Evolutionary conservation across 2,888 invertebrate species (phyloP).

Genomic region (Boloria euphrosyne): DNA sequence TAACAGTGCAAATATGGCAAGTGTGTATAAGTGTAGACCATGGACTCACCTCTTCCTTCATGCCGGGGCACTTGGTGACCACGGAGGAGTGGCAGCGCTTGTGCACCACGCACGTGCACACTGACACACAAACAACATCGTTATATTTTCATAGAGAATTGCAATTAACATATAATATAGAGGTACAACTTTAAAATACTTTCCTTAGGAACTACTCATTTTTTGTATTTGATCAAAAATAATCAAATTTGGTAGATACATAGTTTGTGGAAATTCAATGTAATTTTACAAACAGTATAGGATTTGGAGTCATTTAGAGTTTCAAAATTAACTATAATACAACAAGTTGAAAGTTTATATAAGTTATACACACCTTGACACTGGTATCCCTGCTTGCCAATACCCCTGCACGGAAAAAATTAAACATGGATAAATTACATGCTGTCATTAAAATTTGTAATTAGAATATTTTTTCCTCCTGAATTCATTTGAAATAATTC

Average conservation of each 20-base stretch:
- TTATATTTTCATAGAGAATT: no score
- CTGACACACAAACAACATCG: constrained; percentile 76
- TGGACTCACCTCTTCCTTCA: constrained; percentile 90
- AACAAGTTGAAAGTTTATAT: constrained; percentile 46
- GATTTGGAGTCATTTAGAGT: no score
- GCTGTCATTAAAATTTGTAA: background rate
- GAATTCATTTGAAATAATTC: no score
- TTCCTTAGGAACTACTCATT: no score
- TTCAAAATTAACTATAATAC: no score
- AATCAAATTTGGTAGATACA: no score
- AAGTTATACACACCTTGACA: constrained; percentile 90
- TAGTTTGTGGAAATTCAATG: no score
- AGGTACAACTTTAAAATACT: no score
- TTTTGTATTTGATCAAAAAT: no score
- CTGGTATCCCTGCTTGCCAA: constrained; percentile 98
- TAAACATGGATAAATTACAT: background rate
- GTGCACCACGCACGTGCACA: constrained; percentile 99
- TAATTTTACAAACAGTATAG: no score
- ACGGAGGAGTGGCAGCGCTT: constrained; percentile 98
- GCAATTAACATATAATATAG: no score
- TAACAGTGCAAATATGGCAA: background rate
- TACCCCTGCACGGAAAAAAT: constrained; percentile 86
- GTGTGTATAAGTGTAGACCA: background rate
- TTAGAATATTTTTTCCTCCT: background rate
- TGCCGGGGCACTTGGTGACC: constrained; percentile 99